These are phyloP conservation scores for Clarias magur DNA, from an alignment of 2,113 vertebrate species.

Conservation along the genomic window DNA sequence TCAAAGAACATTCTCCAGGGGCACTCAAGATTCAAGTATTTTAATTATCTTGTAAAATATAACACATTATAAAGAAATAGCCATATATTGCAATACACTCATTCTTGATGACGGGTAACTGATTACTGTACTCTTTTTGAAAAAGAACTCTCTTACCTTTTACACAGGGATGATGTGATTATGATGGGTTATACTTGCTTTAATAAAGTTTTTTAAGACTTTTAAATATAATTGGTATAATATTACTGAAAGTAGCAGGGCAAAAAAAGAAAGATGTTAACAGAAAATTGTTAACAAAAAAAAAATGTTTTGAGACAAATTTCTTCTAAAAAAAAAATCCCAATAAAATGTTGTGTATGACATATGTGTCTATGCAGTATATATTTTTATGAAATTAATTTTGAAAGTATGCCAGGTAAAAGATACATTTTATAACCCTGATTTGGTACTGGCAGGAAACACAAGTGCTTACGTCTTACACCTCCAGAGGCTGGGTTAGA, in stretches of 20 bases:
- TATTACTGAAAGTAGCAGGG: not conserved
- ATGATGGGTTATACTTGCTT: not conserved
- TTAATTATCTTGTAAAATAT: not conserved
- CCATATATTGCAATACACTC: not conserved
- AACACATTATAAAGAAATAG: not conserved
- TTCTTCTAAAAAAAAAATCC: not conserved
- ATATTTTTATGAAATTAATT: not conserved
- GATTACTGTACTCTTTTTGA: not conserved
- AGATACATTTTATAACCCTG: not conserved
- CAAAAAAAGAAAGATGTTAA: not conserved
- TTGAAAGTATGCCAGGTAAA: not conserved
- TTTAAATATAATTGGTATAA: not conserved
- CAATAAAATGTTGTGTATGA: not conserved
- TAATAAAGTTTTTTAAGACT: not conserved
- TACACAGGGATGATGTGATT: not conserved
- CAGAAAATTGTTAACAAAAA: not conserved
- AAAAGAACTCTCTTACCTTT: not conserved
- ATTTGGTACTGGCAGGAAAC: not conserved
- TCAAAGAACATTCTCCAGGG: not conserved
- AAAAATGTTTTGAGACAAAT: not conserved
- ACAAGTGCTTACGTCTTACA: not conserved
- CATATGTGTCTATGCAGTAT: not conserved
- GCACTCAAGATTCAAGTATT: not conserved
- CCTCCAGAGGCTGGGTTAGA: too few relatives aligned
- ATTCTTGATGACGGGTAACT: not conserved